Evolutionary conservation across 2,797 vertebrate species (phyloP), one percentile per base, ranked within the genome.

Genomic region (Australoheros facetus): DNA sequence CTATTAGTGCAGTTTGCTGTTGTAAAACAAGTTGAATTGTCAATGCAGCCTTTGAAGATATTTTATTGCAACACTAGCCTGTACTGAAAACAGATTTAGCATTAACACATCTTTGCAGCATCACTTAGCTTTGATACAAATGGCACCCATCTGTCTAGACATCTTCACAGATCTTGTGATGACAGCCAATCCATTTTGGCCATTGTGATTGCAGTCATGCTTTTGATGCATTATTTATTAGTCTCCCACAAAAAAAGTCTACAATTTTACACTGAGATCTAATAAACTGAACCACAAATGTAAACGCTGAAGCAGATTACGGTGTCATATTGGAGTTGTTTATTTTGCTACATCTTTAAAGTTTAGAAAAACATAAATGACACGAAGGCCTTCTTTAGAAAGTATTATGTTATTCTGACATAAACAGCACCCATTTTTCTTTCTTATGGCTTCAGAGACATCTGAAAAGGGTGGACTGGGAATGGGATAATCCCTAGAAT

Each of bases 141-240:
- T 32, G 83, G 76, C 77, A 77, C 74, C 83, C 28, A 51, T 53
- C 45, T 66, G 85, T 91, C 86, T 87, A 85, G 85, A 86, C 82
- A 17, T 81, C 56, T 48, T 70, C 30, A 21, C 21, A 78, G 58
- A 57, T 77, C 76, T 78, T 87, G 17, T 66, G 57, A 89, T 51
- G 73, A 70, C 66, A 73, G 55, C 26, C 26, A 19, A 56, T 66
- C 51, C 66, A 79, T 81, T 71, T 84, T 59, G 51, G 81, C 51
- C 3, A 21, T 51, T 62, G 39, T 55, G 32, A 76, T 72, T 19
- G 13, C 17, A 7, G 30, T 56, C 75, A 64, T 59, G 70, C 62
- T 81, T 89, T 81, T 89, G 87, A 90, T 90, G 78, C 60, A 88
- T 91, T 70, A 92, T 91, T 91, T 89, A 93, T 84, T 45, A 77